Evolutionary conservation across 2,797 vertebrate species (phyloP), one percentile per base, ranked within the genome.

Genomic region (Crotalus adamanteus): DNA sequence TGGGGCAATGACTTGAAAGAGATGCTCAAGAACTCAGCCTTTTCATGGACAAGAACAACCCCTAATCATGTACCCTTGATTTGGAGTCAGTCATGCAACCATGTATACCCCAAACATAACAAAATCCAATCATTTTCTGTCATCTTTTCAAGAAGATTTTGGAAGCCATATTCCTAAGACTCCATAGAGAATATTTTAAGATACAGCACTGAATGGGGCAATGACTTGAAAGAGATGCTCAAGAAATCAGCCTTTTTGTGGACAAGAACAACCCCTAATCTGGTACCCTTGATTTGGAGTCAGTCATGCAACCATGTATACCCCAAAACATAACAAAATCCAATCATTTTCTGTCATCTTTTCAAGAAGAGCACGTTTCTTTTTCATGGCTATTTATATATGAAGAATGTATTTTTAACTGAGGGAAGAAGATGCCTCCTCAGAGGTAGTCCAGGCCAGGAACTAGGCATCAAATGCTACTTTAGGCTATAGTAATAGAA

Each of bases 81-180:
- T 87, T 87, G 14, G 28, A n/a, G 86, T n/a, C 28, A n/a, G 26
- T 87, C 13, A 7, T 56, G 14, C 6, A n/a, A 55, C 26, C 85
- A 47, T 42, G 20, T 56, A 9, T n/a, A n/a, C 51, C 6, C 28
- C 28, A 87, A 53, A 22, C 28, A 53, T 86, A n/a, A 14, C 28
- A 55, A 28, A 53, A 53, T 9, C 51, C 26, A 86, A 28, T 28
- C 13, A n/a, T 14, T 55, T 28, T 14, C 85, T 55, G 13, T n/a
- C 51, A 78, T 37, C 37, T 37, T 37, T 37, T 37, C 37, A 37
- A 37, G 37, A 37, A 37, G 2, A 47, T 93, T 94, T 96, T 95
- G 94, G 95, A 96, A 94, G 95, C 96, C 94, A 96, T 93, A 91
- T 95, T 95, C 93, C 95, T 95, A 94, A 95, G 90, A 91, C 95